Evolutionary conservation across 23 tunicate species (phyloP).

Genomic region (Ciona savignyi): DNA sequence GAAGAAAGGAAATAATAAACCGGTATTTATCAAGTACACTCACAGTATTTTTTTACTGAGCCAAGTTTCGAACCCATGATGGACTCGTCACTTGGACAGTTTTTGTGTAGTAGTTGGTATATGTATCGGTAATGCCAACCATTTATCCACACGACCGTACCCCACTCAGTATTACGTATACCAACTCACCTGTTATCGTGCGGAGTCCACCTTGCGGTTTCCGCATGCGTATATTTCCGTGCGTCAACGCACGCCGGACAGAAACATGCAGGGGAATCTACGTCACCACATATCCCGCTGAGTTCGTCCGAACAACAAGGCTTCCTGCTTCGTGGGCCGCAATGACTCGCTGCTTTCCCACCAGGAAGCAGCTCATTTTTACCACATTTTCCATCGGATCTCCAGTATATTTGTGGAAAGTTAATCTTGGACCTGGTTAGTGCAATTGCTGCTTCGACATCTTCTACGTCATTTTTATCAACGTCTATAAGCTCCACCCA

Average conservation of each 20-base stretch:
- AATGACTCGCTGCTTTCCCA: conserved; percentile 20
- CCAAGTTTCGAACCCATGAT: too few species aligned
- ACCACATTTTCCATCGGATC: conserved; percentile 29
- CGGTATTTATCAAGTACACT: too few species aligned
- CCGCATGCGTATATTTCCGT: conserved; percentile 25
- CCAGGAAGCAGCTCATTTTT: not conserved
- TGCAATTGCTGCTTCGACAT: not conserved
- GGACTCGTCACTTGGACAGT: too few species aligned
- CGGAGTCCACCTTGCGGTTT: conserved; percentile 26
- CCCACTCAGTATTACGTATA: not conserved
- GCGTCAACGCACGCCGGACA: conserved; percentile 22
- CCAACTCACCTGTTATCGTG: conserved; percentile 8
- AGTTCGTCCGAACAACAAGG: conserved; percentile 38
- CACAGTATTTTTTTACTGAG: too few species aligned
- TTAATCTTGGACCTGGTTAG: not conserved
- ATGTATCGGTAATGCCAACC: too few species aligned
- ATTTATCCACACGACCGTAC: too few species aligned
- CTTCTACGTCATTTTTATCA: not conserved
- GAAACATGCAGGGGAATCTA: not conserved
- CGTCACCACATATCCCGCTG: conserved; percentile 24
- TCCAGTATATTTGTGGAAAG: conserved; percentile 4
- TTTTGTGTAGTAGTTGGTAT: too few species aligned
- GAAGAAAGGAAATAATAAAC: too few species aligned
- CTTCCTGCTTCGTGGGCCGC: conserved; percentile 13
- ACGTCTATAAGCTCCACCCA: conserved; percentile 4